phyloP scores from a whole-genome alignment of 2,888 invertebrate species.

The Drosophila emarginata region DNA sequence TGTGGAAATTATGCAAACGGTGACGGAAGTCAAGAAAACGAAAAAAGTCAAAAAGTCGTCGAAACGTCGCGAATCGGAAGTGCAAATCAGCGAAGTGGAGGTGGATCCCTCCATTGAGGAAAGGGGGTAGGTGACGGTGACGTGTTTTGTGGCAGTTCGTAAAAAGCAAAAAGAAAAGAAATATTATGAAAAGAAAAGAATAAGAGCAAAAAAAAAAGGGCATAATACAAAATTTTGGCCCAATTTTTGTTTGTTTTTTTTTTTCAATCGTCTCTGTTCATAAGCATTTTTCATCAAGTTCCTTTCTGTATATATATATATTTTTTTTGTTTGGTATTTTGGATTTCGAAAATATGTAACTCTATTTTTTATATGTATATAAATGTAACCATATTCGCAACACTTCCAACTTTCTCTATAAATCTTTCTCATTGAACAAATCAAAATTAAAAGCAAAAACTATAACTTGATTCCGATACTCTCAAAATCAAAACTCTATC shows the following conservation, averaged over 20 bases:
- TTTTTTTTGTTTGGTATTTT: constrained; percentile 12
- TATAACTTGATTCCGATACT: not conserved
- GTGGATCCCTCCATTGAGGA: constrained; percentile 87
- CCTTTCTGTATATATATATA: constrained; percentile 12
- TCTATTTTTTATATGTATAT: constrained; percentile 20
- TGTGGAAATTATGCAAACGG: constrained; percentile 94
- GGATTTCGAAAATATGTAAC: not conserved
- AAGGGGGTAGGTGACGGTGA: constrained; percentile 91
- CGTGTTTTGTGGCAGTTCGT: constrained; percentile 64
- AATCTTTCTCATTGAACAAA: not conserved
- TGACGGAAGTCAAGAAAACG: constrained; percentile 91
- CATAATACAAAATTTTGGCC: not conserved
- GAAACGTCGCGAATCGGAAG: constrained; percentile 91
- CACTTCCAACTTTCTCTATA: not conserved
- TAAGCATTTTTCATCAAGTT: constrained; percentile 5
- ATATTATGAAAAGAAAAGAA: not conserved
- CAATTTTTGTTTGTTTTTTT: constrained; percentile 3
- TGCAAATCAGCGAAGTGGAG: constrained; percentile 92
- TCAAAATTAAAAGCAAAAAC: not conserved
- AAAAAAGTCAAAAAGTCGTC: constrained; percentile 96
- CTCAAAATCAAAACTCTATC: constrained; percentile 40
- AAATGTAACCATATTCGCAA: constrained; percentile 3
- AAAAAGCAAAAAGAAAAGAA: constrained; percentile 14
- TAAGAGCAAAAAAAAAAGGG: not conserved
- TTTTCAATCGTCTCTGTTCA: not conserved